Percentiles rank a stretch among this genome's conserved stretches.
These are phyloP conservation scores for Ondatra zibethicus DNA, from an alignment of 2,113 vertebrate species.

Conservation along the genomic window DNA sequence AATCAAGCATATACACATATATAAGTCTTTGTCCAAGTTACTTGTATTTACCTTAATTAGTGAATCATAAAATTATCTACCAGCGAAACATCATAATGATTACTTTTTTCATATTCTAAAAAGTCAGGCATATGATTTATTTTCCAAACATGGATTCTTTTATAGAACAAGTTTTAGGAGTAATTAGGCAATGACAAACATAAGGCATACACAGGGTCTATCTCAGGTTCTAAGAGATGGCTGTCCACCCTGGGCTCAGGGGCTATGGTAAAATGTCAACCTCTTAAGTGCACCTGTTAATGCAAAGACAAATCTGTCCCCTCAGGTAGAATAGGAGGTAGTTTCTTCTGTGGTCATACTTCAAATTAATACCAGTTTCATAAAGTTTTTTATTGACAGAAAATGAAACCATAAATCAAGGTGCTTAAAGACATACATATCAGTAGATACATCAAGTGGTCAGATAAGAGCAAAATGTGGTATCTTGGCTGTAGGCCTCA, in stretches of 20 bases:
- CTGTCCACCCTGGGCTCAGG: not conserved
- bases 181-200: not conserved
- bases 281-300: not conserved
- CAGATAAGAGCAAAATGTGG: not conserved
- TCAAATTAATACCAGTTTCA: not conserved
- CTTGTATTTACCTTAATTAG: not conserved
- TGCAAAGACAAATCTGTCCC: no score
- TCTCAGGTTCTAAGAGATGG: not conserved
- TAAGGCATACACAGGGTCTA: not conserved
- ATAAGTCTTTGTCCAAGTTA: not conserved
- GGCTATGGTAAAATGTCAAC: not conserved
- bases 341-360: not conserved
- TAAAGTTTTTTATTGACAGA: no score
- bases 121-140: not conserved
- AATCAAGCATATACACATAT: not conserved
- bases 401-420: not conserved
- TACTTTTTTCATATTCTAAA: not conserved
- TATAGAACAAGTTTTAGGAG: not conserved
- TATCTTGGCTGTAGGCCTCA: not conserved
- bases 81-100: not conserved
- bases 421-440: not conserved
- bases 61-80: not conserved
- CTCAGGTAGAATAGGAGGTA: not conserved
- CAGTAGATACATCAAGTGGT: not conserved
- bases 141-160: not conserved